phyloP scores from a whole-genome alignment of 1,140 invertebrate species.

The Oncopodura yosiiana region DNA sequence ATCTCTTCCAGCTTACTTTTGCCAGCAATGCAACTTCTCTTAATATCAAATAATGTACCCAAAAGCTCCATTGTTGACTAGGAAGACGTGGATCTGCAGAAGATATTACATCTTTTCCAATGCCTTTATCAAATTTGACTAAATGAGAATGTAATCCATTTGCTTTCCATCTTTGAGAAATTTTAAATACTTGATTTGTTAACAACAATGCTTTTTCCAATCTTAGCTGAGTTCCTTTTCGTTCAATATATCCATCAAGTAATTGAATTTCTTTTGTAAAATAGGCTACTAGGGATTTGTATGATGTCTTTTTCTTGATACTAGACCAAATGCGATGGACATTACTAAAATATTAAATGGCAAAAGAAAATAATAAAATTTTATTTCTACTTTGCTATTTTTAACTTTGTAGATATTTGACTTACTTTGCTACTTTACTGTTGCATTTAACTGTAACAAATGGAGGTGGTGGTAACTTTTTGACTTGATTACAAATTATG shows the following conservation, averaged over 20 bases:
- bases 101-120: neutral
- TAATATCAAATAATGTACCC: conserved; percentile 19
- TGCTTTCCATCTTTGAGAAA: conserved; percentile 14
- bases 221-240: conserved; percentile 26
- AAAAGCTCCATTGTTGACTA: conserved; percentile 20
- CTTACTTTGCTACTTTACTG: conserved; percentile 1
- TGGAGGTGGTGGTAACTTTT: conserved; percentile 11
- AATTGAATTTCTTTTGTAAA: conserved; percentile 14
- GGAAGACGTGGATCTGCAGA: neutral
- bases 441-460: conserved; percentile 14
- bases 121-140: neutral
- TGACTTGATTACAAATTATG: conserved; percentile 16
- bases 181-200: conserved; percentile 20
- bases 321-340: neutral
- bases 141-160: conserved; percentile 20
- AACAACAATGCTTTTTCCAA: conserved; percentile 25
- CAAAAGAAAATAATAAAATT: neutral
- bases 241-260: conserved; percentile 20
- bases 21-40: conserved; percentile 21
- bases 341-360: neutral
- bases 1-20: conserved; percentile 10
- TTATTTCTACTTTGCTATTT: too few relatives aligned
- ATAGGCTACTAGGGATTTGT: neutral
- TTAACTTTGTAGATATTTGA: neutral
- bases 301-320: neutral